These are phyloP conservation scores for Miltochrista miniata DNA, from an alignment of 2,888 invertebrate species.

Conservation along the genomic window DNA sequence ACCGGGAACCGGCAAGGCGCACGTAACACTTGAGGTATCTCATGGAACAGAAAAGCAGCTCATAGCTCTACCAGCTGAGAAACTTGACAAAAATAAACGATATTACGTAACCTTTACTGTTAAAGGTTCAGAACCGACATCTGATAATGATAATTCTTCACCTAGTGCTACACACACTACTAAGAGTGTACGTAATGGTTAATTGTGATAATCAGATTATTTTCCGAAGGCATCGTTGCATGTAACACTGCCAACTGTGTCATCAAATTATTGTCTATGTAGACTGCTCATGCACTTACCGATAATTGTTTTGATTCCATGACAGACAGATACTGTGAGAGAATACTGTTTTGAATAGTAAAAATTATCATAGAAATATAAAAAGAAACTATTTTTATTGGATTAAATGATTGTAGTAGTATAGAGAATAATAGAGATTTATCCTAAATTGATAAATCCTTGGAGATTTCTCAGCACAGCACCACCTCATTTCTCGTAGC, in stretches of 20 bases:
- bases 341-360: too few species aligned
- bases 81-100: constrained; percentile 93
- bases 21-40: constrained; percentile 91
- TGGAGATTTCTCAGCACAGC: too few species aligned
- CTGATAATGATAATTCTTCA: constrained; percentile 77
- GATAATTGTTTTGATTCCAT: too few species aligned
- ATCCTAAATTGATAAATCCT: too few species aligned
- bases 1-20: constrained; percentile 66
- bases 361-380: too few species aligned
- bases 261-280: constrained; percentile 4
- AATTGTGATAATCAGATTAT: constrained; percentile 26
- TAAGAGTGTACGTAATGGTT: constrained; percentile 67
- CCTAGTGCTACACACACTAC: constrained; percentile 71
- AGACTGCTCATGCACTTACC: constrained; percentile 8
- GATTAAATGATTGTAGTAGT: too few species aligned
- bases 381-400: too few species aligned
- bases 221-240: constrained; percentile 1
- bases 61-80: constrained; percentile 94
- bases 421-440: too few species aligned
- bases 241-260: constrained; percentile 46
- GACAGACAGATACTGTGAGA: too few species aligned
- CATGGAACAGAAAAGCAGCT: constrained; percentile 93
- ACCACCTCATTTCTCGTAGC: too few species aligned
- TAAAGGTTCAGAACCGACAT: constrained; percentile 87
- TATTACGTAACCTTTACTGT: constrained; percentile 97